Conservation (phyloP, 2,113 vertebrate species). For the Chrysochloris asiatica region DNA sequence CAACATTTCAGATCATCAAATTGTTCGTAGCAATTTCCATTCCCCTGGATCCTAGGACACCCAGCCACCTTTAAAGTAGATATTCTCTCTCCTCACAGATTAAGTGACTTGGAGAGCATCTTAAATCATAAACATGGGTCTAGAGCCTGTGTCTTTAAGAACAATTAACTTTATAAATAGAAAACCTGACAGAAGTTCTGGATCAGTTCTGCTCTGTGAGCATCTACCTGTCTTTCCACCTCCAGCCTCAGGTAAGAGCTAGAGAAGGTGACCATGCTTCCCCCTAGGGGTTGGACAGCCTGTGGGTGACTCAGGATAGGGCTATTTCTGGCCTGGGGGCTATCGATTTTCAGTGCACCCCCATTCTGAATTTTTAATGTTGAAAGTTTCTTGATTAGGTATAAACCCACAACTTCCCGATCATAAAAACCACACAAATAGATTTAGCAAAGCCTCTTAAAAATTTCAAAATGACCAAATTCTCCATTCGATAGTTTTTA, state of each 20-base stretch:
- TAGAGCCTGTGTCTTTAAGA: background rate
- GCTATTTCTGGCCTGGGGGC: slow-evolving; percentile 20
- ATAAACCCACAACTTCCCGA: slow-evolving; percentile 74
- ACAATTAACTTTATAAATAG: background rate
- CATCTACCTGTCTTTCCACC: background rate
- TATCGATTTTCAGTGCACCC: slow-evolving; percentile 57
- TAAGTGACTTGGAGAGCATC: background rate
- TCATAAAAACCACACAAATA: slow-evolving; percentile 74
- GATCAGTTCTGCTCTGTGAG: background rate
- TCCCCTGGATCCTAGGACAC: background rate
- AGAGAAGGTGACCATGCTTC: background rate
- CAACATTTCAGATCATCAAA: background rate
- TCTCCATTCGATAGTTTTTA: background rate
- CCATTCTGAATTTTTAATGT: slow-evolving; percentile 77
- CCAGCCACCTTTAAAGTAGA: background rate
- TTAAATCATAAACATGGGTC: background rate
- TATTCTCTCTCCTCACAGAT: background rate
- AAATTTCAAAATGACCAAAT: slow-evolving; percentile 32
- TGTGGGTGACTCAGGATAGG: background rate
- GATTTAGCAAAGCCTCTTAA: slow-evolving; percentile 67
- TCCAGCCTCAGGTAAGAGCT: background rate
- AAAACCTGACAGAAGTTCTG: background rate
- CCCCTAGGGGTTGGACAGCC: background rate
- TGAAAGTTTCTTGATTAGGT: slow-evolving; percentile 65
- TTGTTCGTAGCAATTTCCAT: rapidly evolving